A percentile compares a stretch with the other conserved stretches of the same genome.
Conservation (phyloP, 2,113 vertebrate genomes). For the Sorex fumeus region DNA sequence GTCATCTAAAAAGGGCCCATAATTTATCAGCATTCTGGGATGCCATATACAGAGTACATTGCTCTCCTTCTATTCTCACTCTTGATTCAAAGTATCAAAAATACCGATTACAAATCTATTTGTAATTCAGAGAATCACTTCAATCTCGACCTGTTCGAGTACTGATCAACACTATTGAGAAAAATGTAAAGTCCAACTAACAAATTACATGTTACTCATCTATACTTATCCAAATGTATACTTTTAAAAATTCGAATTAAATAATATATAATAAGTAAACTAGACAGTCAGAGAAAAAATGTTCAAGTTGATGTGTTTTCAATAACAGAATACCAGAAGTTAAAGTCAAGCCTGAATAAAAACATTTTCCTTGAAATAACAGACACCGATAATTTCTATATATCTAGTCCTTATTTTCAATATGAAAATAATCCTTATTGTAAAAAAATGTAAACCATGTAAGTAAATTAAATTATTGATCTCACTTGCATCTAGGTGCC, state of each 20-base stretch:
- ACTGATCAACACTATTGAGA: neutral
- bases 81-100: neutral
- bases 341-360: neutral
- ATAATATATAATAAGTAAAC: constrained; percentile 13
- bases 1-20: neutral
- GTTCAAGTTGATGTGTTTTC: neutral
- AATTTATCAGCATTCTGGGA: neutral
- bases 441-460: constrained; percentile 10
- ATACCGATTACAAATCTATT: neutral
- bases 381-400: neutral
- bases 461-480: neutral
- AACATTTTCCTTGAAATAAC: neutral
- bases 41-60: neutral
- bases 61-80: neutral
- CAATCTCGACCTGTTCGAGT: neutral
- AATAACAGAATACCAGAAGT: neutral
- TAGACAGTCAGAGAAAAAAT: constrained; percentile 21
- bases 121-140: neutral
- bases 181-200: constrained; percentile 29
- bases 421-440: too few species aligned
- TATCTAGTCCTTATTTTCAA: constrained; percentile 41
- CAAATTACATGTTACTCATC: neutral
- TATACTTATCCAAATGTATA: neutral
- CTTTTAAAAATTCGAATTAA: constrained; percentile 56
- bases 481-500: neutral